Base-by-base conservation (phyloP, 1,140 invertebrate species). In the Sarcophaga peregrina region DNA sequence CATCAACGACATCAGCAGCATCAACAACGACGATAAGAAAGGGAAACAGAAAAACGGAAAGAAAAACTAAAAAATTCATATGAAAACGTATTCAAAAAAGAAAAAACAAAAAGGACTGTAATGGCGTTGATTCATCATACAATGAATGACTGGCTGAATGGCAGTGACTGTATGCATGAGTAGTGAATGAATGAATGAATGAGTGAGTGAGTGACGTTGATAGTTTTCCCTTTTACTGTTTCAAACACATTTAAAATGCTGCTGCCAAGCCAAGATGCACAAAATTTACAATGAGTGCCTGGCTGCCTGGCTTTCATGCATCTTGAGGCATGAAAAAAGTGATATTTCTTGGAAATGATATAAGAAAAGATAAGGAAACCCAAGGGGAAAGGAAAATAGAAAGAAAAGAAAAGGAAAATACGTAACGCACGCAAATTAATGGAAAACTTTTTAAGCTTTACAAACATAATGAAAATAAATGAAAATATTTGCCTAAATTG, bases 261-360 rank as follows among this genome's bases (percentile, higher is more conserved):
- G 25, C 1, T 37, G 25, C 25, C 25, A 37, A 37, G 25, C n/a
- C n/a, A n/a, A n/a, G n/a, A n/a, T n/a, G n/a, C n/a, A n/a, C n/a
- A n/a, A n/a, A n/a, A n/a, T n/a, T n/a, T n/a, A n/a, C n/a, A n/a
- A n/a, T n/a, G n/a, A n/a, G 4, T 37, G 25, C 25, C 25, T 37
- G 25, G 1, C 25, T 37, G 62, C 62, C n/a, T 68, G 62, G 4
- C 20, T 9, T 9, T 25, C n/a, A n/a, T n/a, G n/a, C n/a, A n/a
- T n/a, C n/a, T n/a, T n/a, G 62, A 68, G 20, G 62, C 62, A 68
- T 68, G 17, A 68, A n/a, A n/a, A n/a, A 68, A 68, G 62, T 68
- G 62, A 68, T 68, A 25, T 68, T 68, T 68, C 17, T 68, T 68
- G 62, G n/a, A 68, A 17, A 3, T 25, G 8, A 15, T 7, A 15